Percentiles rank a stretch among this genome's conserved stretches.
Evolutionary conservation across 2,113 vertebrate genomes (phyloP).

Genomic region (Lucifuga dentata): DNA sequence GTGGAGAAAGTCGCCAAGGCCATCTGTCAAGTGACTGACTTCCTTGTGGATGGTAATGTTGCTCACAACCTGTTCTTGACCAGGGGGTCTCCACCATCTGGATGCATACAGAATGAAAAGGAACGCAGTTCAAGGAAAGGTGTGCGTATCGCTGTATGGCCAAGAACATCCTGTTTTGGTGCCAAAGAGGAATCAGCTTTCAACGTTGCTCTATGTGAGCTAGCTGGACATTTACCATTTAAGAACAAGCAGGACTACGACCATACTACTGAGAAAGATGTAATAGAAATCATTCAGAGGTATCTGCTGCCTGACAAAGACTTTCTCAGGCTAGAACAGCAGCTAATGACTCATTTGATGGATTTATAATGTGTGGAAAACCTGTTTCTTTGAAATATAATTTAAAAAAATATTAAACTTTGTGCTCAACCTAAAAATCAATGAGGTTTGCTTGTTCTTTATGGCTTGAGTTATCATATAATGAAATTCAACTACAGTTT

Average conservation of each 20-base stretch:
- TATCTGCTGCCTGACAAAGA: slow-evolving; percentile 82
- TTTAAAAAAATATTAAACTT: neutral
- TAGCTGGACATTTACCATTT: slow-evolving; percentile 91
- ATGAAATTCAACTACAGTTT: too few relatives aligned
- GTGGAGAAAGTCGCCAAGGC: slow-evolving; percentile 67
- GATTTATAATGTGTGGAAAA: slow-evolving; percentile 13
- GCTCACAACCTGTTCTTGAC: slow-evolving; percentile 91
- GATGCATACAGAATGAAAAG: neutral
- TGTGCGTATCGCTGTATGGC: slow-evolving; percentile 88
- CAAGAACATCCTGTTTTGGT: slow-evolving; percentile 86
- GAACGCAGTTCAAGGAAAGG: slow-evolving; percentile 64
- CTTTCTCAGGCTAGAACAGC: slow-evolving; percentile 76
- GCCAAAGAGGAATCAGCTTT: slow-evolving; percentile 86
- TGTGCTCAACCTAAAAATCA: neutral
- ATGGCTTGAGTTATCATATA: too few relatives aligned
- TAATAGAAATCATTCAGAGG: slow-evolving; percentile 76
- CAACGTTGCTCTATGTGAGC: slow-evolving; percentile 93
- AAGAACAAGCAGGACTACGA: slow-evolving; percentile 83
- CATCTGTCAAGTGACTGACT: slow-evolving; percentile 84
- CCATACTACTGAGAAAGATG: slow-evolving; percentile 81
- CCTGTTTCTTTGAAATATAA: too few relatives aligned
- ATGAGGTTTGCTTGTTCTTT: neutral
- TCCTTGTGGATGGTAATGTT: slow-evolving; percentile 79
- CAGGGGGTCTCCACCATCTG: slow-evolving; percentile 82
- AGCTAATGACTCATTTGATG: slow-evolving; percentile 74